Percentiles rank a stretch among this genome's conserved stretches.
phyloP scores from a whole-genome alignment of 1,140 invertebrate species.

The Drosophila equinoxialis region DNA sequence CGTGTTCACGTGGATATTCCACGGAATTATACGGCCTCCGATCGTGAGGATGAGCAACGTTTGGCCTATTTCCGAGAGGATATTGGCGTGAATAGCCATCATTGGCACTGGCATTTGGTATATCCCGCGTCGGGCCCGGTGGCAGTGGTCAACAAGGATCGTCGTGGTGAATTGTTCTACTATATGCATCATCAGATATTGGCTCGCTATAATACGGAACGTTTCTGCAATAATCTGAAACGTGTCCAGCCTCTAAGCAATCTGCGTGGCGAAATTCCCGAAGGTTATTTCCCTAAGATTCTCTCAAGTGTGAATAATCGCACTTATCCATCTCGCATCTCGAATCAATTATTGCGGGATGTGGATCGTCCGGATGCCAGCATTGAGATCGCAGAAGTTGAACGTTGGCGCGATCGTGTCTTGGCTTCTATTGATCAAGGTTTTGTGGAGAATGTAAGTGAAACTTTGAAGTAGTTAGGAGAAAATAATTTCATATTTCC shows the following conservation, averaged over 20 bases:
- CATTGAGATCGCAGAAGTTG: slow-evolving; percentile 85
- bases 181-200: slow-evolving; percentile 89
- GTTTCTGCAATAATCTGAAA: slow-evolving; percentile 84
- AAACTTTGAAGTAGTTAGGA: background rate
- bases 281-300: slow-evolving; percentile 86
- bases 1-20: slow-evolving; percentile 85
- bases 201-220: slow-evolving; percentile 85
- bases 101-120: slow-evolving; percentile 90
- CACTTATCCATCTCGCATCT: slow-evolving; percentile 85
- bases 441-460: slow-evolving; percentile 80
- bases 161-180: slow-evolving; percentile 89
- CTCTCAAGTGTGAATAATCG: slow-evolving; percentile 84
- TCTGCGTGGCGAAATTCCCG: slow-evolving; percentile 84
- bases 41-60: slow-evolving; percentile 87
- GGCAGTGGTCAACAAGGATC: slow-evolving; percentile 85
- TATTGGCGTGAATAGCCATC: slow-evolving; percentile 87
- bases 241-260: slow-evolving; percentile 84
- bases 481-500: background rate
- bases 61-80: slow-evolving; percentile 86
- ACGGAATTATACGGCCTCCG: slow-evolving; percentile 87
- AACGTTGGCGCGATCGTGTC: slow-evolving; percentile 86
- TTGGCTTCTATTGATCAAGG: slow-evolving; percentile 86
- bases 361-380: slow-evolving; percentile 85
- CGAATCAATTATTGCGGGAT: slow-evolving; percentile 84
- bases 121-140: slow-evolving; percentile 85